These are phyloP conservation scores for Catalaphyllia jardinei DNA, from an alignment of 64 coral and sea anemone species.

Conservation along the genomic window DNA sequence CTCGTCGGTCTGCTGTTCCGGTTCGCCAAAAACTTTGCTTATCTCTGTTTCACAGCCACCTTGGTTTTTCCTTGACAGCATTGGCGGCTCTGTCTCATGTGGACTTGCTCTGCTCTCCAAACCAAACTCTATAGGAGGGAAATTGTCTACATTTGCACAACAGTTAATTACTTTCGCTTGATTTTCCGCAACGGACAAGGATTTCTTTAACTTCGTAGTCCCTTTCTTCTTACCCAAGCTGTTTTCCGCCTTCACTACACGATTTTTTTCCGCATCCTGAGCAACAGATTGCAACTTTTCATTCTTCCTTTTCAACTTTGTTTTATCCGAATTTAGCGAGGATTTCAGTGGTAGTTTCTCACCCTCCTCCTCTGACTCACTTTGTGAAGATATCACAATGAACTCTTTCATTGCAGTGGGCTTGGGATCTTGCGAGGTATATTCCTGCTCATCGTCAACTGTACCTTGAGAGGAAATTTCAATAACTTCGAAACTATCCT, in stretches of 20 bases:
- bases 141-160: not conserved
- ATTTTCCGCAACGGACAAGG: not conserved
- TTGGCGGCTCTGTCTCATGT: not conserved
- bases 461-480: constrained; percentile 32
- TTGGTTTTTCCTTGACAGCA: not conserved
- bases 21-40: not conserved
- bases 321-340: not conserved
- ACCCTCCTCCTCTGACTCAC: not conserved
- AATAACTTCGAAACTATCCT: constrained; percentile 29
- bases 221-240: not conserved
- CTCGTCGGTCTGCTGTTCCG: not conserved
- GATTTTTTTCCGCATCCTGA: not conserved
- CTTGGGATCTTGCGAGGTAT: not conserved
- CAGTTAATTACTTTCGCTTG: not conserved
- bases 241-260: not conserved
- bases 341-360: not conserved
- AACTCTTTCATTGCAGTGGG: not conserved
- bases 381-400: constrained; percentile 21
- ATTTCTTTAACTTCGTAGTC: not conserved
- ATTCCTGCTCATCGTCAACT: not conserved
- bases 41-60: not conserved
- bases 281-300: not conserved
- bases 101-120: not conserved
- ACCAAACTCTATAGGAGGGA: not conserved
- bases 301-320: not conserved